Evolutionary conservation across 2,113 vertebrate species (phyloP).

Genomic region (Columbina picui): DNA sequence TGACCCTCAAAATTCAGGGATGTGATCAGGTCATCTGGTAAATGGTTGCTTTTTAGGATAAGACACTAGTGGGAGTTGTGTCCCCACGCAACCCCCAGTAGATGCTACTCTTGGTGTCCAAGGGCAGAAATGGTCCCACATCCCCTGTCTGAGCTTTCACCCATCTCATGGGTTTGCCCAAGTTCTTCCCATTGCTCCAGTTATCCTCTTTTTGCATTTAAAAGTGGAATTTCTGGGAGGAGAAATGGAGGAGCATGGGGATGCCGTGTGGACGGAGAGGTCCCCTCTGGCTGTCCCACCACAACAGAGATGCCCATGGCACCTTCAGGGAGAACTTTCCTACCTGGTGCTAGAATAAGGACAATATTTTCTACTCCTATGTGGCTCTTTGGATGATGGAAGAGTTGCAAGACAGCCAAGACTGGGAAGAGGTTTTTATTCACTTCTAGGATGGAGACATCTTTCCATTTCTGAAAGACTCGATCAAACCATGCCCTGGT

Average conservation of each 20-base stretch:
- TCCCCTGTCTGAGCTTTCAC: not conserved
- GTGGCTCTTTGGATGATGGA: not conserved
- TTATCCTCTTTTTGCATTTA: not conserved
- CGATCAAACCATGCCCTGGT: not conserved
- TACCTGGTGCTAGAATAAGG: not conserved
- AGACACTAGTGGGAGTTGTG: conserved; percentile 40
- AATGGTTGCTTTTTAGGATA: not conserved
- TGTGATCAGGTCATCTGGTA: not conserved
- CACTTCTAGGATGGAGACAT: not conserved
- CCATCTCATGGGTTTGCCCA: accelerated
- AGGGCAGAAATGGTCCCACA: accelerated
- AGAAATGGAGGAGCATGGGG: not conserved
- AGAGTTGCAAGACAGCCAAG: not conserved
- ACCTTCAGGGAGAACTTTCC: not conserved
- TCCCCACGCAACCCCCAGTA: not conserved
- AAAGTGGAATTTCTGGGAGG: not conserved
- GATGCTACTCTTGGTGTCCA: not conserved
- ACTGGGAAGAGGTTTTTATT: not conserved
- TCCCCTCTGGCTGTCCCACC: not conserved
- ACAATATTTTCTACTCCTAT: not conserved
- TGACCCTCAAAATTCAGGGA: not conserved
- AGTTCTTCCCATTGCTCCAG: not conserved
- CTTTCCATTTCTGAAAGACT: not conserved
- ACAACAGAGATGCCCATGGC: accelerated
- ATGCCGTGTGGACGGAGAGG: accelerated